Evolutionary conservation across 2,113 vertebrate genomes (phyloP).

Genomic region (Aleadryas rufinucha): DNA sequence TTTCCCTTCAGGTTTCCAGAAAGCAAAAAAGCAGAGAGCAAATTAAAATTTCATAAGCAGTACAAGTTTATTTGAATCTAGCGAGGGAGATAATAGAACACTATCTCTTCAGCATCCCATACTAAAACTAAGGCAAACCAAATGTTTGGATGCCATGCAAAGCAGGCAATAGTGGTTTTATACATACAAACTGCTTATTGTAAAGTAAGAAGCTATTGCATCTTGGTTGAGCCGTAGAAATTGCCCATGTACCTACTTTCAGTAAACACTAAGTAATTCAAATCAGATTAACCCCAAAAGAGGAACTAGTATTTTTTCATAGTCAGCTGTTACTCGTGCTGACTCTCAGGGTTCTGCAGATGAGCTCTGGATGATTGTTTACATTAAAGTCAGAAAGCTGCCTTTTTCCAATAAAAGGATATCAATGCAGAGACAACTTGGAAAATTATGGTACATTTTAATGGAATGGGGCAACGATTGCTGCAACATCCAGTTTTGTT

Average conservation of each 20-base stretch:
- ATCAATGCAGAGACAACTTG: not conserved
- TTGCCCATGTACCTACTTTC: not conserved
- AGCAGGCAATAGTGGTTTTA: not conserved
- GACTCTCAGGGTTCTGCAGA: not conserved
- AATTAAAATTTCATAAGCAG: not conserved
- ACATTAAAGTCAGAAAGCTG: not conserved
- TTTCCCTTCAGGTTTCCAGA: not conserved
- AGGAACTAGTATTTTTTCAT: not conserved
- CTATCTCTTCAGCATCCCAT: not conserved
- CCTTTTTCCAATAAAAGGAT: not conserved
- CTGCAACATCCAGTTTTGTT: not conserved
- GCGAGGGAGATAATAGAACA: not conserved
- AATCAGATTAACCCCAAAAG: not conserved
- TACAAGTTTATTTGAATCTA: not conserved
- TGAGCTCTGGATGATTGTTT: not conserved
- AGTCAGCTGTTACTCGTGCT: accelerated
- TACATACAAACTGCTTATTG: not conserved
- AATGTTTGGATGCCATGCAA: not conserved
- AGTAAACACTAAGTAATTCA: not conserved
- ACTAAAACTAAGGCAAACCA: not conserved
- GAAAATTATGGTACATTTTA: not conserved
- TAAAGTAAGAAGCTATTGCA: not conserved
- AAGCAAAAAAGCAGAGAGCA: not conserved
- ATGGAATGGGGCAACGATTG: not conserved
- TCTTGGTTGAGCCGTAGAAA: not conserved